Evolutionary conservation across 2,888 invertebrate species (phyloP), one percentile per base, ranked within the genome.

Genomic region (Sinohyriopsis cumingii): DNA sequence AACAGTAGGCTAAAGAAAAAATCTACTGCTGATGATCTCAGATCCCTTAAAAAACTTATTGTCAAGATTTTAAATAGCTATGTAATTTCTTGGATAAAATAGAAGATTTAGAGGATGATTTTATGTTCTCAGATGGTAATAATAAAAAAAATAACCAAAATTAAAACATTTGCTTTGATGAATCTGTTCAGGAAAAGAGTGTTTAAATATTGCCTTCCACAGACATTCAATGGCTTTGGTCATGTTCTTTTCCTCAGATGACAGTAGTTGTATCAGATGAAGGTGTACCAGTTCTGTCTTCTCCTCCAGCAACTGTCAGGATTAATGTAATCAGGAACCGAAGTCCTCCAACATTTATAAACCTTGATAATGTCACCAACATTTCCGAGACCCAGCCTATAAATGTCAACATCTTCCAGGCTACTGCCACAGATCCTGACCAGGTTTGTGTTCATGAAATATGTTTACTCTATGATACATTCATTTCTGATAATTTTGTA

Each of bases 231-330:
- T 22, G 59, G 9, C 19, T 65, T 25, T n/a, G 45, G 22, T 61
- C 18, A 60, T 53, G 53, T 25, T 57, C 54, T 60, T 61, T 53
- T 67, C 75, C 71, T 54, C 70, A 88, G 88, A 73, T 88, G 28
- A 75, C 78, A 25, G 79, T 87, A 9, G 65, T 77, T 53, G 87
- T 83, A 9, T 64, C 70, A 55, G 87, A 88, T 75, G 83, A 84
- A 15, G 87, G 86, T 15, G 66, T 28, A 3, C 85, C 85, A 45
- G 25, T 77, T 1, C 64, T 60, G 59, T 75, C 66, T 24, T 76
- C 78, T 61, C 55, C 61, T 4, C 60, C 57, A 12, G 70, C 68
- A 1, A 68, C 68, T 1, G 71, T 78, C 1, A 64, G 64, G 22
- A 71, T 82, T 2, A 73, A 69, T 59, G 71, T 82, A 3, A 33